phyloP scores from a whole-genome alignment of 1,140 invertebrate species.

The Whitmania pigra region DNA sequence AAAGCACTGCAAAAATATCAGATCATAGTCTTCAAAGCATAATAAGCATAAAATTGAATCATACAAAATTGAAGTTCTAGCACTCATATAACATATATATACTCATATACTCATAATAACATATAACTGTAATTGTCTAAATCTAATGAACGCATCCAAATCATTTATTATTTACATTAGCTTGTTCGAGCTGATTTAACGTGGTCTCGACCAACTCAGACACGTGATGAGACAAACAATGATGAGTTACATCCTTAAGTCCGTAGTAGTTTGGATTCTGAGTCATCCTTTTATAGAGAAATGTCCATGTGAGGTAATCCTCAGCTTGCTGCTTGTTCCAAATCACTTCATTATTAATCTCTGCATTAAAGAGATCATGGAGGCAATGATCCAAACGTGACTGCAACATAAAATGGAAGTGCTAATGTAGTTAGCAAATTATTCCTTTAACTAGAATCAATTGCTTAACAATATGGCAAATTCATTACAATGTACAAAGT shows the following conservation, averaged over 20 bases:
- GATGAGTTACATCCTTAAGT: constrained; percentile 82
- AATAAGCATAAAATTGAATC: no score
- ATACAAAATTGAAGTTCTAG: constrained; percentile 7
- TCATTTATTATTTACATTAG: constrained; percentile 50
- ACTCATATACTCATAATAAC: no score
- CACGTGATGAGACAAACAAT: constrained; percentile 91
- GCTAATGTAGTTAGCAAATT: neutral
- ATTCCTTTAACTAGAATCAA: no score
- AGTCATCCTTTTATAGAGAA: constrained; percentile 86
- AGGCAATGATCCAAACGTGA: constrained; percentile 89
- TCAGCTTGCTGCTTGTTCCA: constrained; percentile 99
- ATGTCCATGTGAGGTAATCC: constrained; percentile 98
- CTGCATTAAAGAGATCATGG: constrained; percentile 98
- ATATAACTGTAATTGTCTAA: no score
- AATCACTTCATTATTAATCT: constrained; percentile 98
- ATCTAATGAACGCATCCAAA: neutral
- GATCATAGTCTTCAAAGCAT: neutral
- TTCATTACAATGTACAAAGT: constrained; percentile 17
- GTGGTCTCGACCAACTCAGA: constrained; percentile 96
- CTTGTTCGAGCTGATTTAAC: constrained; percentile 83
- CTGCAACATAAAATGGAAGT: constrained; percentile 36
- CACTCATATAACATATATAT: no score
- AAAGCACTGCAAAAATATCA: constrained; percentile 57
- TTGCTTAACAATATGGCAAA: neutral
- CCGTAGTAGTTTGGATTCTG: constrained; percentile 99